Conservation (phyloP, 2,113 vertebrate genomes). For the Aramus guarauna region DNA sequence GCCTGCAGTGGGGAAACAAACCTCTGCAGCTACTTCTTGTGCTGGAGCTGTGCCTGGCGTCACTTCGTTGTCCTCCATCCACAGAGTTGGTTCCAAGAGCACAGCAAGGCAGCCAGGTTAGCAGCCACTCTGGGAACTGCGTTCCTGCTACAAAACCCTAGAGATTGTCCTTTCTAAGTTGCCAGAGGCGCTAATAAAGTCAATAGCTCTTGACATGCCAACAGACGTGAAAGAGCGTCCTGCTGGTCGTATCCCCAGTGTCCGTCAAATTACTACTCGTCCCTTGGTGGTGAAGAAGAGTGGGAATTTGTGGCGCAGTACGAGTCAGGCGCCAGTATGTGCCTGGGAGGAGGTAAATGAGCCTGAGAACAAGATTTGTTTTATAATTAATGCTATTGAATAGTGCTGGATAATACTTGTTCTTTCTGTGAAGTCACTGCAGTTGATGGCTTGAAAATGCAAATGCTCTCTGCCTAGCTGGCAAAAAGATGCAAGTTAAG, state of each 20-base stretch:
- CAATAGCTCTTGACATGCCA: neutral
- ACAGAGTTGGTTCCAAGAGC: neutral
- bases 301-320: neutral
- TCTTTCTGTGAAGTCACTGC: neutral
- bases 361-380: neutral
- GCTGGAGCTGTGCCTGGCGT: neutral
- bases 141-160: neutral
- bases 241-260: neutral
- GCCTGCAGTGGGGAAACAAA: neutral
- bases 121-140: neutral
- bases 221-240: neutral
- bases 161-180: neutral
- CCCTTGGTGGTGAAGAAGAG: neutral
- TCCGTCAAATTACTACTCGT: neutral
- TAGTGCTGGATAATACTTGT: neutral
- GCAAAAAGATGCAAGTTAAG: neutral
- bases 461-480: neutral
- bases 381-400: neutral
- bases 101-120: neutral
- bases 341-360: neutral
- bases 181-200: slow-evolving; percentile 7
- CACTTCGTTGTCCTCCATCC: neutral
- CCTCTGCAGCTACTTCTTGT: neutral
- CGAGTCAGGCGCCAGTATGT: neutral
- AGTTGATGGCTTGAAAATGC: neutral